Base-by-base conservation (phyloP, 2,888 invertebrate genomes). In the Teleogryllus oceanicus region DNA sequence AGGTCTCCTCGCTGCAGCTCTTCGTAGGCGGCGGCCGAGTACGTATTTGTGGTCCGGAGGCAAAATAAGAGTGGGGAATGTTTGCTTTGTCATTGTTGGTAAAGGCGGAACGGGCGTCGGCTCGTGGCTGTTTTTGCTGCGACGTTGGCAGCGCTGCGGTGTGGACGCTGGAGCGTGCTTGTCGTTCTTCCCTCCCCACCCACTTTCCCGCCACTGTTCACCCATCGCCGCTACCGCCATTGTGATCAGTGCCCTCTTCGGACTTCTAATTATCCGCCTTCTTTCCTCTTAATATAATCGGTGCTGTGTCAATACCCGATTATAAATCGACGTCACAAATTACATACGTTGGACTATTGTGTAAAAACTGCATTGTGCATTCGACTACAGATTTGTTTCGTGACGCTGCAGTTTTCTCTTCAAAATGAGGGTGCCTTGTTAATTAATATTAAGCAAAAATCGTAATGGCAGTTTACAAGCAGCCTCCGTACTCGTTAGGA, bases 21-120 rank as follows among this genome's bases (percentile, higher is more conserved):
- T 3, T 2, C 24, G 24, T 3, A 24, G 62, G n/a, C 13, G 62
- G n/a, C 16, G 62, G 13, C 62, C 62, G 13, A 62, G 62, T 62
- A 62, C 16, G 62, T 62, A 62, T 62, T 62, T 62, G 62, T 12
- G 62, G 62, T 62, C 62, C n/a, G n/a, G 62, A 62, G 62, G 62
- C 62, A 62, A 62, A 62, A 62, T 62, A 62, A 62, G 62, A 62
- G 62, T n/a, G 13, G 62, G 13, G 62, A 62, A 62, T 62, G n/a
- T 62, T 62, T 62, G 62, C 62, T 62, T 62, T 62, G 62, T 62
- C 62, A 62, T 62, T 62, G 62, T 62, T n/a, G n/a, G 62, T 62
- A 62, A 62, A 62, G 62, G 62, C 62, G 62, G 62, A 62, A 62
- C 62, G 62, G 62, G 62, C 62, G n/a, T 18, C n/a, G 16, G 62